Evolutionary conservation across 2,797 vertebrate genomes (phyloP).

Genomic region (Urophycis tenuis): DNA sequence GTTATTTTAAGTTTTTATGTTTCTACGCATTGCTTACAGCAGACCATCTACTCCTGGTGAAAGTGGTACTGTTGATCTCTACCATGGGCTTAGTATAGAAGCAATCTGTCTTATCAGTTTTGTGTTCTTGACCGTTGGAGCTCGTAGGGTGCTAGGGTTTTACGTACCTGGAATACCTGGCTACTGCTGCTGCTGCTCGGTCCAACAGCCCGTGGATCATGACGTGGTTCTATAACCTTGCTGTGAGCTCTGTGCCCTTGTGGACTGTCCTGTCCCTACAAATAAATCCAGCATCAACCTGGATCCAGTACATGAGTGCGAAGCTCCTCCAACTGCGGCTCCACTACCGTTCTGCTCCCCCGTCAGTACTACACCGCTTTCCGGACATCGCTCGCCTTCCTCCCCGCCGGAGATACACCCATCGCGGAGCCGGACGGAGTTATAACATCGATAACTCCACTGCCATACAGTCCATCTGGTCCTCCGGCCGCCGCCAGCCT

Average conservation of each 20-base stretch:
- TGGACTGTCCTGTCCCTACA: too few species aligned
- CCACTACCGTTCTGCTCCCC: background rate
- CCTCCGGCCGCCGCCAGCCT: background rate
- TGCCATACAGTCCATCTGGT: background rate
- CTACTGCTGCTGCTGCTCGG: background rate
- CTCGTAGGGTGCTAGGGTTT: too few species aligned
- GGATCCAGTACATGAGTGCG: too few species aligned
- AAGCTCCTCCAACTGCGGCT: background rate
- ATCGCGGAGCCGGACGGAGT: background rate
- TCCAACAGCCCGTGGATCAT: background rate
- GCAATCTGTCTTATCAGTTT: too few species aligned
- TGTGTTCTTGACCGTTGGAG: too few species aligned
- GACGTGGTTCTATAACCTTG: background rate
- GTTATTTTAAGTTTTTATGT: background rate
- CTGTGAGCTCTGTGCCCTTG: background rate
- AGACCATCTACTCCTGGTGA: too few species aligned
- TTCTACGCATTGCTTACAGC: too few species aligned
- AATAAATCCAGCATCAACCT: too few species aligned
- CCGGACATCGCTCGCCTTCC: background rate
- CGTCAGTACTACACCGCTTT: background rate
- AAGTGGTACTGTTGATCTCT: too few species aligned
- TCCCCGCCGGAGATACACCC: background rate
- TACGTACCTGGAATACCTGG: background rate
- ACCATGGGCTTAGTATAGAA: too few species aligned
- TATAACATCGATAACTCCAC: conserved; percentile 1